These are phyloP conservation scores for Drosophila persimilis DNA, from an alignment of 1,140 invertebrate genomes.

Conservation along the genomic window DNA sequence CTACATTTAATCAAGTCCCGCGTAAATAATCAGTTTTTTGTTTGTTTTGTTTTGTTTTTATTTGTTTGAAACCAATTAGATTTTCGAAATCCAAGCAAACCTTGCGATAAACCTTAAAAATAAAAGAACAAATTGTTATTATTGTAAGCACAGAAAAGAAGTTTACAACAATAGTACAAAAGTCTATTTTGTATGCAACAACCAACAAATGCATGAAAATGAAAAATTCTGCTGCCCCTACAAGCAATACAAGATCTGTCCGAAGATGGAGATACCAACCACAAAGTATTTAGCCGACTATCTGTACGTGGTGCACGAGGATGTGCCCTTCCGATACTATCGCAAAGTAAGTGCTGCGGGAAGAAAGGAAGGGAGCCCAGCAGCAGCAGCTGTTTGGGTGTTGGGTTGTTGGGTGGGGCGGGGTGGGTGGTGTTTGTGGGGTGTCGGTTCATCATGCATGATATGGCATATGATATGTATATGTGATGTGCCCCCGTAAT, in stretches of 20 bases:
- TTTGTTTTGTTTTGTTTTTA: slow-evolving; percentile 2
- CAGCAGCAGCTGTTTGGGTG: neutral
- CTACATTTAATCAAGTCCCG: slow-evolving; percentile 28
- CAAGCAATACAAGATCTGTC: slow-evolving; percentile 81
- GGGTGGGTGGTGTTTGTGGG: neutral
- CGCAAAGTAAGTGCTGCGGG: slow-evolving; percentile 74
- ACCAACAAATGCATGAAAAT: slow-evolving; percentile 82
- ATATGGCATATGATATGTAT: slow-evolving; percentile 43
- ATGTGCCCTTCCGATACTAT: slow-evolving; percentile 82
- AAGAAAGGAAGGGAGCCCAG: neutral
- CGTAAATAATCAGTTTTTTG: slow-evolving; percentile 2
- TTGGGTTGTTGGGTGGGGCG: neutral
- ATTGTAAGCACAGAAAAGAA: neutral
- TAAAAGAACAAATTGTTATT: neutral
- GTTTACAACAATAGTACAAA: slow-evolving; percentile 8
- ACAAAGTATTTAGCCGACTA: slow-evolving; percentile 83
- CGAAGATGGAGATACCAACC: slow-evolving; percentile 82
- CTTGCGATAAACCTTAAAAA: slow-evolving; percentile 7
- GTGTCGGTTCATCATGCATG: slow-evolving; percentile 31
- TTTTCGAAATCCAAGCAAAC: slow-evolving; percentile 15
- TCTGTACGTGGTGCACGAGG: slow-evolving; percentile 81
- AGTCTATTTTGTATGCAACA: slow-evolving; percentile 47
- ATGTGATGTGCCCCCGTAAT: slow-evolving; percentile 13
- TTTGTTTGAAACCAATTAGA: neutral
- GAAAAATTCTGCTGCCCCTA: slow-evolving; percentile 76